A percentile compares a stretch with the other conserved stretches of the same genome.
phyloP scores from a whole-genome alignment of 2,113 vertebrate species.

The Canis aureus region DNA sequence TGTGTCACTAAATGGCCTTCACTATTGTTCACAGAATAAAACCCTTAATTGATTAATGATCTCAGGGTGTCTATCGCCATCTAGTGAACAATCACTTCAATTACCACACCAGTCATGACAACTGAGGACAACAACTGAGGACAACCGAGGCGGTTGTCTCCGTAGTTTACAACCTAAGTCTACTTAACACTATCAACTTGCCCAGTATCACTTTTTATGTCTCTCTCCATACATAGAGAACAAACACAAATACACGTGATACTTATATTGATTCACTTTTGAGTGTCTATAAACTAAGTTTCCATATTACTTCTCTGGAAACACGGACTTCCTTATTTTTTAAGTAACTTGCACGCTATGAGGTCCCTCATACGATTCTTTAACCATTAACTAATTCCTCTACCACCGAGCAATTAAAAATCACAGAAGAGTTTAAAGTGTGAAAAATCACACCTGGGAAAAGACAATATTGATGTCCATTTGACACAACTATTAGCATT shows the following conservation, averaged over 20 bases:
- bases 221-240: constrained; percentile 53
- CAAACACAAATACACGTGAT: constrained; percentile 54
- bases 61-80: constrained; percentile 90
- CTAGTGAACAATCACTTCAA: constrained; percentile 86
- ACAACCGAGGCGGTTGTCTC: fast-evolving
- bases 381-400: constrained; percentile 22
- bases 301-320: constrained; percentile 62
- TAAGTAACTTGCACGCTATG: not conserved
- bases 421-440: constrained; percentile 61
- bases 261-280: constrained; percentile 29
- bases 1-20: constrained; percentile 67
- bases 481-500: constrained; percentile 39
- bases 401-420: constrained; percentile 69
- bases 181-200: not conserved
- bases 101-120: constrained; percentile 59
- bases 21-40: constrained; percentile 75
- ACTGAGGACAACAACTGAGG: not conserved
- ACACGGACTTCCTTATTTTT: not conserved
- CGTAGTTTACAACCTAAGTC: not conserved
- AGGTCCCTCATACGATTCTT: not conserved
- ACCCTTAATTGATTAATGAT: constrained; percentile 87
- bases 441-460: constrained; percentile 61
- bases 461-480: constrained; percentile 65
- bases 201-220: constrained; percentile 38
- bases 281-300: constrained; percentile 38